A percentile compares a stretch with the other conserved stretches of the same genome.
Evolutionary conservation across 2,797 vertebrate species (phyloP).

Genomic region (Acanthurus lineatus): DNA sequence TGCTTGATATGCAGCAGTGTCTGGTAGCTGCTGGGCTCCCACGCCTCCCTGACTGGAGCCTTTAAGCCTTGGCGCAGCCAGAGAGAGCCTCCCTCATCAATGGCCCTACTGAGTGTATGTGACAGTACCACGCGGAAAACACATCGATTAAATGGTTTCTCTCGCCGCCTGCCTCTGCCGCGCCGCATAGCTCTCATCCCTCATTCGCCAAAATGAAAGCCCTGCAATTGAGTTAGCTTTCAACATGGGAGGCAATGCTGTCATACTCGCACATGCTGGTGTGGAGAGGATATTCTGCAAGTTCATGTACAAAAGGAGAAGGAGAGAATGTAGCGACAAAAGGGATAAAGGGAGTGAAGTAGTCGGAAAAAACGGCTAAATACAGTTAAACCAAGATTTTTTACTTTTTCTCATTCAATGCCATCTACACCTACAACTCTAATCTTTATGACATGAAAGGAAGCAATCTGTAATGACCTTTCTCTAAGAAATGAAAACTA

Average conservation of each 20-base stretch:
- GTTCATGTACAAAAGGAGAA: conserved; percentile 37
- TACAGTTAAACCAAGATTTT: conserved; percentile 31
- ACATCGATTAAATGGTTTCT: conserved; percentile 80
- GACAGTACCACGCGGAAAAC: conserved; percentile 77
- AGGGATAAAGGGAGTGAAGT: conserved; percentile 10
- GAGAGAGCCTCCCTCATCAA: conserved; percentile 79
- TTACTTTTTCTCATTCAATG: conserved; percentile 51
- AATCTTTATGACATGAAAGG: conserved; percentile 1
- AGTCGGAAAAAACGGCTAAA: neutral
- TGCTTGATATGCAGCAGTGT: conserved; percentile 83
- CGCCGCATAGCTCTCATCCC: conserved; percentile 59
- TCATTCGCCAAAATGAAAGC: conserved; percentile 74
- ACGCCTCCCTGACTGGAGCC: conserved; percentile 79
- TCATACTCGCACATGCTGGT: conserved; percentile 46
- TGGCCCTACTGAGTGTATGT: conserved; percentile 78
- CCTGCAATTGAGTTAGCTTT: conserved; percentile 71
- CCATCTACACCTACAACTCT: conserved; percentile 27
- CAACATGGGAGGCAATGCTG: conserved; percentile 63
- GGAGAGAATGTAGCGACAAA: conserved; percentile 26
- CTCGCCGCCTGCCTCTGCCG: conserved; percentile 56
- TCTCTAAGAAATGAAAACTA: conserved; percentile 1
- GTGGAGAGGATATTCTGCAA: conserved; percentile 43
- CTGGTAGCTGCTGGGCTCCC: conserved; percentile 77
- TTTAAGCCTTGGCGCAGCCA: conserved; percentile 78
- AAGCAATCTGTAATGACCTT: conserved; percentile 32